A percentile compares a stretch with the other conserved stretches of the same genome.
These are phyloP conservation scores for Climacteris rufus DNA, from an alignment of 2,113 vertebrate genomes.

Conservation along the genomic window DNA sequence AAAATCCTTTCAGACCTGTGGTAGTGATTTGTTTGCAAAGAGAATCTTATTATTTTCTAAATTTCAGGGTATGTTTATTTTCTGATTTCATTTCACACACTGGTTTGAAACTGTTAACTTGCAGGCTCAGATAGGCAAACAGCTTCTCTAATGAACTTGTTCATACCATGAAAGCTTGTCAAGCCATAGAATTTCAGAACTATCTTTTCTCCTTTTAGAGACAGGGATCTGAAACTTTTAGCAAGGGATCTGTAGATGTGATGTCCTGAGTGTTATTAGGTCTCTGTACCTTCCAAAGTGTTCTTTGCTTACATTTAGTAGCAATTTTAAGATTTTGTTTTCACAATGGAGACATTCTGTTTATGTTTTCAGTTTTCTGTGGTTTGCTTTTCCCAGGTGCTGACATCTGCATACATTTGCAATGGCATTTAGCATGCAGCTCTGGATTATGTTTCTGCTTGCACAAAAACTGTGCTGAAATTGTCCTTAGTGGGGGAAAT, in stretches of 20 bases:
- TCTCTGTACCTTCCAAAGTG: not conserved
- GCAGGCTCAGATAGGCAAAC: not conserved
- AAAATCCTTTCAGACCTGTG: not conserved
- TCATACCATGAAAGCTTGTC: not conserved
- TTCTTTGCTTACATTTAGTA: not conserved
- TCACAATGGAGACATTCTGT: not conserved
- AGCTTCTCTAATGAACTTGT: not conserved
- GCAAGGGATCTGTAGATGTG: not conserved
- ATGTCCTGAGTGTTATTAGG: not conserved
- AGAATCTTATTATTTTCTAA: not conserved
- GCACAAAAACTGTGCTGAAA: not conserved
- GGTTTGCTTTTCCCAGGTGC: not conserved
- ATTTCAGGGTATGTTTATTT: not conserved
- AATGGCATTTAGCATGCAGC: not conserved
- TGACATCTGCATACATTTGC: constrained; percentile 17
- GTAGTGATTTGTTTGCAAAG: not conserved
- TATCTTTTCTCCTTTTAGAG: not conserved
- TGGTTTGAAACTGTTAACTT: not conserved
- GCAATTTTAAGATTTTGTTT: not conserved
- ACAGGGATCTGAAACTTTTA: not conserved
- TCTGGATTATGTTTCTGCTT: constrained; percentile 23
- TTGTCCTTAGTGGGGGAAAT: not conserved
- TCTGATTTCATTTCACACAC: not conserved
- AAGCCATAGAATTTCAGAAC: not conserved
- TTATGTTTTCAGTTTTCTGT: not conserved